Percentiles rank a stretch among this genome's conserved stretches.
These are phyloP conservation scores for Alosa sapidissima DNA, from an alignment of 2,797 vertebrate species.

Conservation along the genomic window DNA sequence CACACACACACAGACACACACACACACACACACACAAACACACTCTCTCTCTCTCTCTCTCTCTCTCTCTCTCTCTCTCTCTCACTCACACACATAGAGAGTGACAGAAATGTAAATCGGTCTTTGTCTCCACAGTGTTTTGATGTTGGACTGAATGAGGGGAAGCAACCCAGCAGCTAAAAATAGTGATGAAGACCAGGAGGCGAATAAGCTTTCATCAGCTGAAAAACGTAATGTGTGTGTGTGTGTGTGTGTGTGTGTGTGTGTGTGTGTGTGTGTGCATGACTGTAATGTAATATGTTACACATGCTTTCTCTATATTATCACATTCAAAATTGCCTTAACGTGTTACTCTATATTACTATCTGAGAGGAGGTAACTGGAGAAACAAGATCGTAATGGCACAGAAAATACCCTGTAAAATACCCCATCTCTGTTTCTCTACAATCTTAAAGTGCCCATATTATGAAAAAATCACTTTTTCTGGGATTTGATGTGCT, in stretches of 20 bases:
- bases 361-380: no score
- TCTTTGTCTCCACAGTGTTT: conserved; percentile 52
- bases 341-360: no score
- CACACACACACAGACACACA: conserved; percentile 20
- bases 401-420: no score
- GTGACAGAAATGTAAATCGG: conserved; percentile 22
- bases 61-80: conserved; percentile 40
- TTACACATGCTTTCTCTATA: no score
- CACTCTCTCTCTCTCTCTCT: conserved; percentile 38
- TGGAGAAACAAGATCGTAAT: no score
- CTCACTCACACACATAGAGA: neutral
- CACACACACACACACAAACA: neutral
- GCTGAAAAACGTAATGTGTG: conserved; percentile 50
- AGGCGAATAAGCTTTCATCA: conserved; percentile 77
- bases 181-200: conserved; percentile 64
- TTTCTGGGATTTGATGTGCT: no score
- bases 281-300: neutral
- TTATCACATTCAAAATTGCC: no score
- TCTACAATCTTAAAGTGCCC: no score
- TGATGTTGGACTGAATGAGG: conserved; percentile 66
- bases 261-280: neutral
- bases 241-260: neutral
- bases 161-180: conserved; percentile 64
- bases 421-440: no score
- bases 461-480: no score